Evolutionary conservation across 2,797 vertebrate species (phyloP), one percentile per base, ranked within the genome.

Genomic region (Tympanoctomys barrerae): DNA sequence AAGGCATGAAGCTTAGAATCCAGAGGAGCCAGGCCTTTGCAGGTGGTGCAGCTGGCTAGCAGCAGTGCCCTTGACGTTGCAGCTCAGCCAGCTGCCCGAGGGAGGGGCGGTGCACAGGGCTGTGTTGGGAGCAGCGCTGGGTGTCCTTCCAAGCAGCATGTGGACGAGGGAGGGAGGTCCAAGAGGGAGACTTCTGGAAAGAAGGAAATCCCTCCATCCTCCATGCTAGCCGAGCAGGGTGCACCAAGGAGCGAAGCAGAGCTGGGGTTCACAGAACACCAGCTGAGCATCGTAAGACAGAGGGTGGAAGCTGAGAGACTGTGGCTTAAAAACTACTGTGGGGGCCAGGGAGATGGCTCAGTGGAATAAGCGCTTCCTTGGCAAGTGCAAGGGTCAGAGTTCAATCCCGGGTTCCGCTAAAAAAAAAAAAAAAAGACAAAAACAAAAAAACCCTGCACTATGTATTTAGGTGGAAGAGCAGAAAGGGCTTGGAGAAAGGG

Each of bases 41-140:
- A 19, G n/a, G 7, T 4, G 52, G 19, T 1, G 19, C 0, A 3
- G 49, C n/a, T 52, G 22, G 13, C 4, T 11, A 54, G 22, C 2
- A 6, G 0, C 19, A 16, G 57, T 9, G 11, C n/a, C 28, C 59
- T 31, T 11, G 57, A 12, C 4, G 1, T 4, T 7, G 68, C 62
- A 46, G 9, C 2, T 0, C 2, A 57, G 24, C 33, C 21, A 0
- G 42, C 75, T 61, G 28, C 2, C 59, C 2, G 33, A 4, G 59
- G 42, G 42, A 42, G 42, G 42, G 42, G 42, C 42, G 42, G 42
- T 42, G 42, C 42, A 42, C 42, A 42, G 4, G 21, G 54, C 0
- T 1, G 13, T 16, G 21, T 33, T 13, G 24, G 57, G 59, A 22
- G 21, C 5, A 1, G 64, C 49, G 52, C 52, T 12, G 52, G 16